A percentile compares a stretch with the other conserved stretches of the same genome.
Conservation (phyloP, 2,888 invertebrate genomes). For the Mesochorus sp. region DNA sequence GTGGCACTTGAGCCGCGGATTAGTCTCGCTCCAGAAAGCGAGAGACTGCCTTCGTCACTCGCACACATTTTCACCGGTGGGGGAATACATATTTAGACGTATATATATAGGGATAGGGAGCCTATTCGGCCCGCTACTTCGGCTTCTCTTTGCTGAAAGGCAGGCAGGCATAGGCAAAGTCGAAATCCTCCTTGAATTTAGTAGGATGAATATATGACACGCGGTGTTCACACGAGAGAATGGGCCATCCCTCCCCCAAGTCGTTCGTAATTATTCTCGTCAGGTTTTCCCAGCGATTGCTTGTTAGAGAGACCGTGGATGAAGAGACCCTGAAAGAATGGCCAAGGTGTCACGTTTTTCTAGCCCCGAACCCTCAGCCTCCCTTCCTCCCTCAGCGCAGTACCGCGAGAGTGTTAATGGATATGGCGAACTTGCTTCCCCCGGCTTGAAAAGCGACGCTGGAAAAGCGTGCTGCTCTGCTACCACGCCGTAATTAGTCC, state of each 20-base stretch:
- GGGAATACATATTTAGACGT: too few species aligned
- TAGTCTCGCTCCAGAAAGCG: conserved; percentile 57
- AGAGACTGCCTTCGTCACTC: conserved; percentile 44
- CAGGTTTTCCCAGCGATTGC: conserved; percentile 25
- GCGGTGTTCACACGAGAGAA: neutral
- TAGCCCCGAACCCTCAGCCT: neutral
- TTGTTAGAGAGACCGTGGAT: neutral
- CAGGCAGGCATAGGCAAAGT: neutral
- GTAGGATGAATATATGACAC: neutral
- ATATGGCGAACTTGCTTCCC: too few species aligned
- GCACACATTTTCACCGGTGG: conserved; percentile 22
- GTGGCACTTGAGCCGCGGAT: conserved; percentile 50
- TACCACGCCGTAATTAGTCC: too few species aligned
- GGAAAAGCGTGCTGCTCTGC: too few species aligned
- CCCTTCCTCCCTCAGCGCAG: too few species aligned
- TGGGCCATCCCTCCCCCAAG: neutral
- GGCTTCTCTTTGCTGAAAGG: neutral
- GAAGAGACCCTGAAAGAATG: conserved; percentile 35
- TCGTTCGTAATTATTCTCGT: conserved; percentile 43
- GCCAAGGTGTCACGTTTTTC: conserved; percentile 29
- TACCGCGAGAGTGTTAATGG: too few species aligned
- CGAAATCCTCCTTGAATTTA: neutral
- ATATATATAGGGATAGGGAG: too few species aligned
- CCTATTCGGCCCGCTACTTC: too few species aligned
- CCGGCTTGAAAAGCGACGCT: too few species aligned